phyloP scores from a whole-genome alignment of 2,797 vertebrate species.

The Buceros bicornis region DNA sequence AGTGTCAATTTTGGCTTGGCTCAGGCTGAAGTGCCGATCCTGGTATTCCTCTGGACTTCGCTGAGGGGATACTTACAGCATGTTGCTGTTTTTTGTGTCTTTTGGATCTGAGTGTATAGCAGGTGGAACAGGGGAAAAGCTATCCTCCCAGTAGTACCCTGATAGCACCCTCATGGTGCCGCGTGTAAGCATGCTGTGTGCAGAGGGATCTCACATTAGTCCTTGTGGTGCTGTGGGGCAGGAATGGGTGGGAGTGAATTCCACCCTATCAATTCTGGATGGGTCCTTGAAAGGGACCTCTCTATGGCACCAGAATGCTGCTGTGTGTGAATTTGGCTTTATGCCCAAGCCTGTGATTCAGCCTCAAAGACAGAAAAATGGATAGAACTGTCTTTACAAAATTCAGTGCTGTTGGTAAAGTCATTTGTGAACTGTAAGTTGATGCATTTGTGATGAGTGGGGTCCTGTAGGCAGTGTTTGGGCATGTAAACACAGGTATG shows the following conservation, averaged over 20 bases:
- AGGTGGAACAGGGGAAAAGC: background rate
- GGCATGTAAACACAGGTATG: background rate
- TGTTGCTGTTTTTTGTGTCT: background rate
- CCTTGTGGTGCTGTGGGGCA: no score
- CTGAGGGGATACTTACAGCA: background rate
- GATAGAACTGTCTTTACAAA: background rate
- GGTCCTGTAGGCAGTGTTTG: background rate
- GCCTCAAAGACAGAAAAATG: background rate
- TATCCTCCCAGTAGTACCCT: background rate
- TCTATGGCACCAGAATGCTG: background rate
- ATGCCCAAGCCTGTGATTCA: background rate
- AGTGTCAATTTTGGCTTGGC: background rate
- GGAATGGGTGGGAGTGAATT: background rate
- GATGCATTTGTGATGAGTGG: background rate
- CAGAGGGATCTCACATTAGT: background rate
- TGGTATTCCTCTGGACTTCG: background rate
- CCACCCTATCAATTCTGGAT: background rate
- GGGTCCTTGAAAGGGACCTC: background rate
- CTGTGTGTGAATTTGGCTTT: background rate
- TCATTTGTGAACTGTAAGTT: background rate
- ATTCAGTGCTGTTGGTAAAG: background rate
- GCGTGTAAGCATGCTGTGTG: background rate
- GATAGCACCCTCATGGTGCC: rapidly evolving
- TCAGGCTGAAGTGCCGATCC: background rate
- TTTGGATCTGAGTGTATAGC: background rate